Evolutionary conservation across 2,113 vertebrate genomes (phyloP), one percentile per base, ranked within the genome.

Genomic region (Regulus satrapa): DNA sequence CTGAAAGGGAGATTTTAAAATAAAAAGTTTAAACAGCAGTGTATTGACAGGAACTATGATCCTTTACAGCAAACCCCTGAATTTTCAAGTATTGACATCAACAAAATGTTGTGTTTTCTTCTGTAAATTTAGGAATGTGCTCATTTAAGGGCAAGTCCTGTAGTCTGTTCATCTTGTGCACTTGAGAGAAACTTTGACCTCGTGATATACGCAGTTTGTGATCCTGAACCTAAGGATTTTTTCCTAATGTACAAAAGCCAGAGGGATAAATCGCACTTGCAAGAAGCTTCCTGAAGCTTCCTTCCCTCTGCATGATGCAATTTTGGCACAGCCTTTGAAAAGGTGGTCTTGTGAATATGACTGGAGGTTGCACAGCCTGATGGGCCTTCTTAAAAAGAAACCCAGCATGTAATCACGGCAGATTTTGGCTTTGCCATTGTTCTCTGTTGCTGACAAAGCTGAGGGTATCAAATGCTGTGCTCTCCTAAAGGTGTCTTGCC

Each of bases 341-440:
- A 93, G 54, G 55, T 49, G 71, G 7, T 14, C 76, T 83, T 77
- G 40, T 79, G 76, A 55, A 32, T 5, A 41, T 54, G 29, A 54
- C 41, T 24, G 10, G 41, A 67, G 72, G 46, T 49, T 46, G 38
- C 71, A 62, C 21, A 38, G 58, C 38, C 62, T 14, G 23, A 18
- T 52, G 20, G 40, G 5, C 36, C 45, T 85, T 62, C 0, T 0
- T 72, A 58, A 34, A 32, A 77, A 84, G 64, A 58, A 83, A 40
- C 21, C 26, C 59, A 46, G 1, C 25, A 1, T 5, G 23, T 23
- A 41, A 32, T 54, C 16, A 11, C 2, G 2, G 55, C 29, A 0
- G 19, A 7, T 66, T 93, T 76, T 58, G 34, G 34, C 52, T 77
- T 76, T 25, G 31, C 16, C 2, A 0, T 45, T 52, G 32, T 18